Evolutionary conservation across 2,113 vertebrate genomes (phyloP).

Genomic region (Anas platyrhynchos): DNA sequence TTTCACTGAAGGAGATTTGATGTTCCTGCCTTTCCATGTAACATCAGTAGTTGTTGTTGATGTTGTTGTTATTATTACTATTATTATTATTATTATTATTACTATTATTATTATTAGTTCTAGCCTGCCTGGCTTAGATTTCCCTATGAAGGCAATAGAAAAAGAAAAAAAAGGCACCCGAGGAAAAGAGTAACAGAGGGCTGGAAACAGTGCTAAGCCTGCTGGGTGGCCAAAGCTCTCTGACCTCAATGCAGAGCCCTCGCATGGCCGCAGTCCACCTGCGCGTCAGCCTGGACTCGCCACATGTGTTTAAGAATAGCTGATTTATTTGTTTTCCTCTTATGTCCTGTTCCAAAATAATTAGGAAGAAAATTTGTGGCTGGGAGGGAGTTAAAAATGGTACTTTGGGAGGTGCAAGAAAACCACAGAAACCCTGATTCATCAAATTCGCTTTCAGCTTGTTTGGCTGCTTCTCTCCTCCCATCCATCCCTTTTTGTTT

Average conservation of each 20-base stretch:
- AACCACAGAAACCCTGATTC: slow-evolving; percentile 55
- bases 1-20: not conserved
- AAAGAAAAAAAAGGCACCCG: accelerated
- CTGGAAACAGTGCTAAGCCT: not conserved
- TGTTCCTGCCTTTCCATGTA: not conserved
- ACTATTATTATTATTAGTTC: not conserved
- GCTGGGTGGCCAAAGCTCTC: not conserved
- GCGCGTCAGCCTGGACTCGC: not conserved
- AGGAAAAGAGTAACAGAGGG: not conserved
- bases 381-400: slow-evolving; percentile 10
- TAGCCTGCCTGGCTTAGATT: not conserved
- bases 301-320: not conserved
- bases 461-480: not conserved
- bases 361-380: slow-evolving; percentile 12
- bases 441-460: slow-evolving; percentile 35
- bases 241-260: not conserved
- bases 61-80: not conserved
- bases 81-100: not conserved
- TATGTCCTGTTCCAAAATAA: not conserved
- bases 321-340: slow-evolving; percentile 46
- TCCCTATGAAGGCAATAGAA: not conserved
- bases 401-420: slow-evolving; percentile 20
- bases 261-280: not conserved
- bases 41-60: not conserved
- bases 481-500: accelerated